A percentile compares a stretch with the other conserved stretches of the same genome.
Conservation (phyloP, 2,113 vertebrate species). For the Muntiacus reevesi region DNA sequence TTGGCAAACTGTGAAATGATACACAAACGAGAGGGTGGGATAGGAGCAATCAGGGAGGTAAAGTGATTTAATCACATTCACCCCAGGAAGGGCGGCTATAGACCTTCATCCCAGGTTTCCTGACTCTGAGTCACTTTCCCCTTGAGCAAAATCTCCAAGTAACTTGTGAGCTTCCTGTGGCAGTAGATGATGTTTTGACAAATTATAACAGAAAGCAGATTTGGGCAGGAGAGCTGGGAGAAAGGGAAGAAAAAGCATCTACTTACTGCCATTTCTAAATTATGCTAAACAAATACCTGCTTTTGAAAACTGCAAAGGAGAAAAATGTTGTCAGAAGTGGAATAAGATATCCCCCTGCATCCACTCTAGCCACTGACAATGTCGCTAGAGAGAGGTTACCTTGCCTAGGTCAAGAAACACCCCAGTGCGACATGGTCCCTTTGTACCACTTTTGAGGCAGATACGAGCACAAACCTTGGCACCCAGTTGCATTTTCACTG, state of each 20-base stretch:
- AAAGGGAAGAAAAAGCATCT: not conserved
- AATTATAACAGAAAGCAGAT: not conserved
- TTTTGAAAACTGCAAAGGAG: not conserved
- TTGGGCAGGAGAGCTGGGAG: not conserved
- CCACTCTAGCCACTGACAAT: not conserved
- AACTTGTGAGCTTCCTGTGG: not conserved
- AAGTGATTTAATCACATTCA: not conserved
- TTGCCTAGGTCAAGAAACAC: not conserved
- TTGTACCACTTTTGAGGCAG: not conserved
- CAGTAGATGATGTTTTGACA: not conserved
- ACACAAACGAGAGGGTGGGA: not conserved
- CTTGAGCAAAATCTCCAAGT: not conserved
- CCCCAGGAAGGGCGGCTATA: rapidly evolving
- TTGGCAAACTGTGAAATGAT: not conserved
- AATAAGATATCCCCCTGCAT: not conserved
- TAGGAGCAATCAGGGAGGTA: not conserved
- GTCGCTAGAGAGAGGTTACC: not conserved
- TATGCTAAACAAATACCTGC: not conserved
- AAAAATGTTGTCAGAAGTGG: not conserved
- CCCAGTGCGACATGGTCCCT: not conserved
- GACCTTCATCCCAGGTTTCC: not conserved
- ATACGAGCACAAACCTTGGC: not conserved
- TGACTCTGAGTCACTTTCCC: not conserved
- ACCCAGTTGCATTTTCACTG: not conserved
- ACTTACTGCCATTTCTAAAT: not conserved